Conservation (phyloP, 1,140 invertebrate genomes). For the Bilobella aurantiaca region DNA sequence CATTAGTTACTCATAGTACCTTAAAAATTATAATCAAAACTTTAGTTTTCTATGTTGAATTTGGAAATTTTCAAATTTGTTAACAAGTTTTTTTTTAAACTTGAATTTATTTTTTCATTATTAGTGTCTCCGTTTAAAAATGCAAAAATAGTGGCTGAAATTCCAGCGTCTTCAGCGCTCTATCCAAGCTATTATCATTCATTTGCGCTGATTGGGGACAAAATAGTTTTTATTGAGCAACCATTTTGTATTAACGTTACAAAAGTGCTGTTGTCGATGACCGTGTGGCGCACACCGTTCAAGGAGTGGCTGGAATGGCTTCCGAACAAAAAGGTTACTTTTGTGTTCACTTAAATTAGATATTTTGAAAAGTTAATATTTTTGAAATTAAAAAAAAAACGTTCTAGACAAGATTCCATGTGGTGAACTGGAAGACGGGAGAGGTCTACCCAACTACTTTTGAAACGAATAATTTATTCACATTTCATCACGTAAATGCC, state of each 20-base stretch:
- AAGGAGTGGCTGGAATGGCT: not conserved
- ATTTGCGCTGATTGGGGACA: slow-evolving; percentile 47
- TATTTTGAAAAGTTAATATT: not conserved
- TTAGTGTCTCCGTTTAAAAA: too few species aligned
- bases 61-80: too few species aligned
- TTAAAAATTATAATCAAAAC: too few species aligned
- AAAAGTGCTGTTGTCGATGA: slow-evolving; percentile 36
- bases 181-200: too few species aligned
- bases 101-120: too few species aligned
- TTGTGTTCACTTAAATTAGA: not conserved
- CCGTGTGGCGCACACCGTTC: not conserved
- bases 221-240: slow-evolving; percentile 45
- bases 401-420: not conserved
- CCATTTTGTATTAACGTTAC: slow-evolving; percentile 41
- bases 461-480: slow-evolving; percentile 42
- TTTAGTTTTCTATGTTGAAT: too few species aligned
- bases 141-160: too few species aligned
- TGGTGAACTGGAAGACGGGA: not conserved
- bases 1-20: too few species aligned
- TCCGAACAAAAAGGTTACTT: not conserved
- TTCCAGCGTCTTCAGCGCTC: too few species aligned
- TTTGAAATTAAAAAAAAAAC: not conserved
- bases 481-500: slow-evolving; percentile 48
- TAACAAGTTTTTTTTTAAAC: too few species aligned
- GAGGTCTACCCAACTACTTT: not conserved